Evolutionary conservation across 2,888 invertebrate genomes (phyloP).

Genomic region (Drosophila affinis): DNA sequence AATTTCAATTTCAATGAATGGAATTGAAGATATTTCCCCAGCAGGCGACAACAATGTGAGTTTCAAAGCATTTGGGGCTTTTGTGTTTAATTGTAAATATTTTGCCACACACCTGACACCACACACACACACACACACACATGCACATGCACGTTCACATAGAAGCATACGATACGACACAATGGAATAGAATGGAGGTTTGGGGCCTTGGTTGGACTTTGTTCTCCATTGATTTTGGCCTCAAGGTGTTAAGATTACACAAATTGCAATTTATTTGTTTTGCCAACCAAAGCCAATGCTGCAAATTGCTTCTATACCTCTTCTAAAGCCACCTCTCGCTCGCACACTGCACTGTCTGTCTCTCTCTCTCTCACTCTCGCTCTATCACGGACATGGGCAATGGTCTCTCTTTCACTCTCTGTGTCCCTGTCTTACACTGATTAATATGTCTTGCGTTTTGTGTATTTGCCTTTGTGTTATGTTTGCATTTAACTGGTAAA

Average conservation of each 20-base stretch:
- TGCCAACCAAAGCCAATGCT: slow-evolving; percentile 65
- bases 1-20: slow-evolving; percentile 24
- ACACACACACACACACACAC: slow-evolving; percentile 26
- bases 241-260: slow-evolving; percentile 76
- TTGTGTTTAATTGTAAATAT: slow-evolving; percentile 77
- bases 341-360: slow-evolving; percentile 4
- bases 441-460: slow-evolving; percentile 63
- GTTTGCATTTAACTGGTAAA: slow-evolving; percentile 66
- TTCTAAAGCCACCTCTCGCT: background rate
- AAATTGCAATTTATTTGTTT: slow-evolving; percentile 78
- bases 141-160: slow-evolving; percentile 5
- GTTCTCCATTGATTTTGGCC: slow-evolving; percentile 69
- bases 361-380: background rate
- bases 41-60: slow-evolving; percentile 21
- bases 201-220: slow-evolving; percentile 20
- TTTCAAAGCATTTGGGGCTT: slow-evolving; percentile 40
- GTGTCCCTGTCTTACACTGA: slow-evolving; percentile 46
- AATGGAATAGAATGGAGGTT: slow-evolving; percentile 8
- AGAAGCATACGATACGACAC: background rate
- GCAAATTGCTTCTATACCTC: slow-evolving; percentile 44
- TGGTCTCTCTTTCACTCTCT: background rate
- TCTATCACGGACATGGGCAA: no score
- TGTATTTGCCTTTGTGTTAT: slow-evolving; percentile 54
- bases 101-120: slow-evolving; percentile 74
- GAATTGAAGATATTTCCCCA: slow-evolving; percentile 11